Evolutionary conservation across 2,113 vertebrate genomes (phyloP).

Genomic region (Microcebus griseorufus): DNA sequence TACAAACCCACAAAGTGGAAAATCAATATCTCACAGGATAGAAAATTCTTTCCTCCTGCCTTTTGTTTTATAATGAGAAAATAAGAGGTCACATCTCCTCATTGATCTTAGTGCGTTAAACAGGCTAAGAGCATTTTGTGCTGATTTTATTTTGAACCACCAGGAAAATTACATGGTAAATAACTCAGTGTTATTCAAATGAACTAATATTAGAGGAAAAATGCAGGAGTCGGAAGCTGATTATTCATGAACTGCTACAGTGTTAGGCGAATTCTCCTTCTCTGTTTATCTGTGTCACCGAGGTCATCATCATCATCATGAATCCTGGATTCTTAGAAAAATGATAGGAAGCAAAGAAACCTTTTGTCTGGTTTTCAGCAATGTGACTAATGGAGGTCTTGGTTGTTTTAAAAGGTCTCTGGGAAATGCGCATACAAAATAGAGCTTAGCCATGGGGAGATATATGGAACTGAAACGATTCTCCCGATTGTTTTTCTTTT

Average conservation of each 20-base stretch:
- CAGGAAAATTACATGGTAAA: conserved; percentile 50
- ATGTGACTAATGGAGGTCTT: not conserved
- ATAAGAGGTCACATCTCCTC: conserved; percentile 46
- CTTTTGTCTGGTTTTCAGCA: conserved; percentile 30
- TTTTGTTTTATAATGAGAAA: conserved; percentile 65
- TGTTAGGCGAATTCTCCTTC: not conserved
- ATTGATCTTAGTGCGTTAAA: conserved; percentile 44
- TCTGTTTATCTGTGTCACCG: conserved; percentile 6
- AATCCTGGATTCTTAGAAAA: conserved; percentile 37
- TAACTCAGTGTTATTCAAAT: conserved; percentile 47
- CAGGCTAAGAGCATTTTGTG: conserved; percentile 36
- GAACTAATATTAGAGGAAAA: conserved; percentile 33
- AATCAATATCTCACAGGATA: conserved; percentile 32
- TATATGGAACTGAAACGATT: not conserved
- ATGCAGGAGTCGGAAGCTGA: not conserved
- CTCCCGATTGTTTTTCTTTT: not conserved
- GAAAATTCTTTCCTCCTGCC: conserved; percentile 2
- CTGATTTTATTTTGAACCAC: conserved; percentile 66
- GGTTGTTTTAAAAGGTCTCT: not conserved
- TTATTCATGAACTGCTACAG: conserved; percentile 37
- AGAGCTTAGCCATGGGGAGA: not conserved
- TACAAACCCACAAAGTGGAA: conserved; percentile 38
- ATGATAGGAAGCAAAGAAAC: conserved; percentile 9
- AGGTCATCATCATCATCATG: not conserved
- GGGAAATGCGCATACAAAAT: not conserved